Percentiles rank a stretch among this genome's conserved stretches.
phyloP scores from a whole-genome alignment of 2,888 invertebrate genomes.

The Fragum whitleyi region DNA sequence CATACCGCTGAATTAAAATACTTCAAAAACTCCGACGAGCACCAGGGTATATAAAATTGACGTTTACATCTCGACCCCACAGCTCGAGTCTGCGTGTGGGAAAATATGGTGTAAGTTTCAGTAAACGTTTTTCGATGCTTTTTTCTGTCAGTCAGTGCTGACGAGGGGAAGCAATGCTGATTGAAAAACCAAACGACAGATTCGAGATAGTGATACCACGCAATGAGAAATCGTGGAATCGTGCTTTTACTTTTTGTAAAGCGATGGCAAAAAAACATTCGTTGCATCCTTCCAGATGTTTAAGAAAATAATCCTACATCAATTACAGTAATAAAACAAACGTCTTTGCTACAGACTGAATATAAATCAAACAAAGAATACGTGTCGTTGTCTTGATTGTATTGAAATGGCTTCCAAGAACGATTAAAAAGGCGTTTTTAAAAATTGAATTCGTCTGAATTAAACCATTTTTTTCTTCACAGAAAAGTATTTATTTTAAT shows the following conservation, averaged over 20 bases:
- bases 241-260: slow-evolving; percentile 55
- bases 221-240: slow-evolving; percentile 37
- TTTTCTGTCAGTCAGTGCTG: slow-evolving; percentile 59
- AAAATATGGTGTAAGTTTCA: slow-evolving; percentile 55
- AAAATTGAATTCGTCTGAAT: no score
- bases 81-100: slow-evolving; percentile 62
- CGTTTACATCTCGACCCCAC: slow-evolving; percentile 50
- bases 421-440: no score
- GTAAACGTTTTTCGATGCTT: slow-evolving; percentile 67
- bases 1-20: slow-evolving; percentile 10
- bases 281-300: no score
- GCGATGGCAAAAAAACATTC: neutral
- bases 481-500: no score
- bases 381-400: no score
- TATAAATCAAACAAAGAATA: no score
- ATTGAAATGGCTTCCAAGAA: no score
- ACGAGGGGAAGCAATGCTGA: slow-evolving; percentile 58
- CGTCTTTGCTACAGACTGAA: no score
- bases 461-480: no score
- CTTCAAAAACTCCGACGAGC: slow-evolving; percentile 21
- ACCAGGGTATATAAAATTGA: slow-evolving; percentile 20
- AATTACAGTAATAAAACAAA: no score
- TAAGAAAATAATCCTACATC: no score
- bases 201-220: slow-evolving; percentile 56
- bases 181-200: slow-evolving; percentile 61